Evolutionary conservation across 1,140 invertebrate genomes (phyloP), one percentile per base, ranked within the genome.

Genomic region (Nasonia longicornis): DNA sequence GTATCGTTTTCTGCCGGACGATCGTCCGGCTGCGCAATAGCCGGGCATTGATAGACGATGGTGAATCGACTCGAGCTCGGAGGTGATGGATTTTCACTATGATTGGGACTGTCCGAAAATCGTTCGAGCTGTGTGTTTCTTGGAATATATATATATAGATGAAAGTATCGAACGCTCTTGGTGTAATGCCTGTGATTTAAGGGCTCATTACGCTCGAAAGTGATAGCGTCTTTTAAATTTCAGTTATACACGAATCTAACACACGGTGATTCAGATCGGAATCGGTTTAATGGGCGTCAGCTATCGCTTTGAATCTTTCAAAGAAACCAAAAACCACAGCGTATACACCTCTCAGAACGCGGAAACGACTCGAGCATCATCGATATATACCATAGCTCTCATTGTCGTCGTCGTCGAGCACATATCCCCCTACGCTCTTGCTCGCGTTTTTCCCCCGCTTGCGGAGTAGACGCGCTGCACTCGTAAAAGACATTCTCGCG

Each of bases 41-140:
- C 4, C 48, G 16, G 12, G 12, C 48, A 52, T 52, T 52, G 12
- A 14, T 52, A 52, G 48, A 52, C 48, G 48, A 16, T 52, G 16
- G 11, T 52, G 16, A 11, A 52, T 52, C 4, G 48, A 52, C 26
- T 26, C 48, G 48, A 52, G 14, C 63, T 31, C 14, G 66, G 22
- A 45, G 69, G 70, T 78, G 48, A 78, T 58, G 69, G 66, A 71
- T 70, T 70, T 52, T 78, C 67, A 70, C 38, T 69, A 22, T 4
- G 35, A 22, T 76, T 35, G 11, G 11, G 14, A 52, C 16, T 20
- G 16, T 52, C 0, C 16, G 48, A 52, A 52, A 52, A 52, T 52
- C 48, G 16, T 52, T 35, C 0, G 16, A 45, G 29, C 8, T 4
- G 26, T 75, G 7, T 10, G 38, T 42, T 42, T 42, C 38, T 64